Evolutionary conservation across 2,797 vertebrate species (phyloP), one percentile per base, ranked within the genome.

Genomic region (Tolypeutes matacus): DNA sequence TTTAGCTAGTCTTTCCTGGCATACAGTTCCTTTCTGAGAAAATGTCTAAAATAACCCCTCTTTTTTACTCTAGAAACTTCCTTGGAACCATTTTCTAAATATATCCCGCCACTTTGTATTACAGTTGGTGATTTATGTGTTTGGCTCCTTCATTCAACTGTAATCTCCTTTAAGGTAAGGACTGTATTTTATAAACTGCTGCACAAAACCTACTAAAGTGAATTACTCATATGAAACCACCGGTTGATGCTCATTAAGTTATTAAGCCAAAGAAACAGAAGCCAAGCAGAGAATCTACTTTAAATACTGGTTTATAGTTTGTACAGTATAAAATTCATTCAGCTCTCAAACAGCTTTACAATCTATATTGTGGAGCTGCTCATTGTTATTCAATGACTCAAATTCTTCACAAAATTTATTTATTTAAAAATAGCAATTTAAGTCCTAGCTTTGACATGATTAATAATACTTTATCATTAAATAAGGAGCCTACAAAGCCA

Each of bases 381-480:
- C 60, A 60, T 1, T 36, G 6, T 70, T 65, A 92, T 2, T 18
- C 2, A 83, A 8, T 62, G 11, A 73, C 25, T 78, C 34, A 86
- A 17, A 86, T 13, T 81, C 69, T 73, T 34, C 36, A 69, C 14
- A 67, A 78, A 18, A 42, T 85, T 34, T 86, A 75, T 65, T 80
- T 82, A 70, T 39, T 92, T 34, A 87, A 85, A 96, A 94, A 36
- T 36, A 87, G 27, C 3, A 86, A 3, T 80, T 91, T 67, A 86
- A 88, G 27, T 36, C 31, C 72, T 76, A 77, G 84, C 17, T 93
- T 60, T 75, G 65, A 88, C 53, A 72, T 77, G 49, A 84, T 94
- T 90, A 87, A 85, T 0, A 53, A 14, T 92, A 86, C 51, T 56
- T 81, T 96, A 36, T 82, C 46, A 94, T 95, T 91, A 80, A 94